Conservation (phyloP, 2,888 invertebrate species). For the Drosophila infuscata region DNA sequence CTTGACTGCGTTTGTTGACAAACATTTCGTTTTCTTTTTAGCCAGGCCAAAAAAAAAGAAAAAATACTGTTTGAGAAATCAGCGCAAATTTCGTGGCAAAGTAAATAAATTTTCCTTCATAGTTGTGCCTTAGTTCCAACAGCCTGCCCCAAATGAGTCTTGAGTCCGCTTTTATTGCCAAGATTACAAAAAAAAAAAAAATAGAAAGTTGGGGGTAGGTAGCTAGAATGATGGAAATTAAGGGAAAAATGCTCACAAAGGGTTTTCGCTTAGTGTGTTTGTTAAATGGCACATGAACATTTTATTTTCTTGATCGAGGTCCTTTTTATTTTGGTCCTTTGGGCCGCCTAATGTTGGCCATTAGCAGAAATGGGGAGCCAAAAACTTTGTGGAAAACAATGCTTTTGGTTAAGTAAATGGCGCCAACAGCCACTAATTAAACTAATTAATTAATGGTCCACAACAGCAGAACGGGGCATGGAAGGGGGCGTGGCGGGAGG, state of each 20-base stretch:
- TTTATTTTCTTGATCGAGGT: constrained; percentile 64
- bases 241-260: constrained; percentile 74
- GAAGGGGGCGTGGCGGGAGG: neutral
- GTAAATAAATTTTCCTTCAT: constrained; percentile 75
- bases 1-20: constrained; percentile 78
- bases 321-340: constrained; percentile 36
- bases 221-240: constrained; percentile 59
- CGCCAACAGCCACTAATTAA: constrained; percentile 67
- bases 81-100: constrained; percentile 79
- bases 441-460: constrained; percentile 56
- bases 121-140: constrained; percentile 58
- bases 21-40: constrained; percentile 57
- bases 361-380: constrained; percentile 59
- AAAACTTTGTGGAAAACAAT: constrained; percentile 52
- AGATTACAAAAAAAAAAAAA: constrained; percentile 23
- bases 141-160: constrained; percentile 59
- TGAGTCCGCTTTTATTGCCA: constrained; percentile 72
- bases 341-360: constrained; percentile 55
- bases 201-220: constrained; percentile 17
- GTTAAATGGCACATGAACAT: constrained; percentile 74
- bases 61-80: constrained; percentile 51
- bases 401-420: constrained; percentile 44
- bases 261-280: constrained; percentile 70
- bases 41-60: constrained; percentile 54
- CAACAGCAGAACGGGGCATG: neutral